A percentile compares a stretch with the other conserved stretches of the same genome.
Conservation (phyloP, 1,140 invertebrate genomes). For the Spodoptera litura region DNA sequence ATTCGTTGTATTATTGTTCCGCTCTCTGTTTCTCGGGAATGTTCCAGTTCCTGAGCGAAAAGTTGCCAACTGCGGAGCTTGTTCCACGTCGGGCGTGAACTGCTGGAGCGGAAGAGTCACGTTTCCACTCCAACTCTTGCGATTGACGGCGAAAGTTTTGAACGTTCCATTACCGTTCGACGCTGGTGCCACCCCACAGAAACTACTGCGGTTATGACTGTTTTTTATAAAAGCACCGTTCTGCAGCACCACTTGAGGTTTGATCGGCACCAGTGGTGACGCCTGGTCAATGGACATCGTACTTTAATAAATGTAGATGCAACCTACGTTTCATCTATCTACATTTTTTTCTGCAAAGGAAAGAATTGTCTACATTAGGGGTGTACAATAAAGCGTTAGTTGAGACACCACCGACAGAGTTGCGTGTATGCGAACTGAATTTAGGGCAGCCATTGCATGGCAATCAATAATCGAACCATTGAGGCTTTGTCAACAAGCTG, state of each 20-base stretch:
- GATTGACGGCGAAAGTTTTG: constrained; percentile 83
- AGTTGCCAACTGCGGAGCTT: constrained; percentile 78
- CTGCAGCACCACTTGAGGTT: constrained; percentile 82
- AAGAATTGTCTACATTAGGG: constrained; percentile 67
- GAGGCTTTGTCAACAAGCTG: constrained; percentile 57
- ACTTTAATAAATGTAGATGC: constrained; percentile 71
- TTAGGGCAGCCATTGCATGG: constrained; percentile 40
- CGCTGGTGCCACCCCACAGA: constrained; percentile 81
- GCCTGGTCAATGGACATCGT: constrained; percentile 86
- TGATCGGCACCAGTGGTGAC: constrained; percentile 84
- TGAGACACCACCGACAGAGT: constrained; percentile 73
- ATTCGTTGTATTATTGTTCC: constrained; percentile 80
- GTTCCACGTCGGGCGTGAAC: constrained; percentile 72
- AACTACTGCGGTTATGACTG: constrained; percentile 84
- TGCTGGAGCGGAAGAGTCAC: constrained; percentile 83
- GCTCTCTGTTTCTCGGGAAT: constrained; percentile 81
- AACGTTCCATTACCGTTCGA: constrained; percentile 80
- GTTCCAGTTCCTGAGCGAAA: constrained; percentile 83
- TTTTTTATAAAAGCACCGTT: constrained; percentile 85
- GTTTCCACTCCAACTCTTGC: constrained; percentile 86
- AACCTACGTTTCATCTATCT: constrained; percentile 74
- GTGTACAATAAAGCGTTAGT: constrained; percentile 55
- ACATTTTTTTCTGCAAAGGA: constrained; percentile 84
- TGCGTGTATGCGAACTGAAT: constrained; percentile 54
- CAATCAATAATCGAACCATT: constrained; percentile 53